Evolutionary conservation across 2,797 vertebrate species (phyloP).

Genomic region (Siniperca scherzeri): DNA sequence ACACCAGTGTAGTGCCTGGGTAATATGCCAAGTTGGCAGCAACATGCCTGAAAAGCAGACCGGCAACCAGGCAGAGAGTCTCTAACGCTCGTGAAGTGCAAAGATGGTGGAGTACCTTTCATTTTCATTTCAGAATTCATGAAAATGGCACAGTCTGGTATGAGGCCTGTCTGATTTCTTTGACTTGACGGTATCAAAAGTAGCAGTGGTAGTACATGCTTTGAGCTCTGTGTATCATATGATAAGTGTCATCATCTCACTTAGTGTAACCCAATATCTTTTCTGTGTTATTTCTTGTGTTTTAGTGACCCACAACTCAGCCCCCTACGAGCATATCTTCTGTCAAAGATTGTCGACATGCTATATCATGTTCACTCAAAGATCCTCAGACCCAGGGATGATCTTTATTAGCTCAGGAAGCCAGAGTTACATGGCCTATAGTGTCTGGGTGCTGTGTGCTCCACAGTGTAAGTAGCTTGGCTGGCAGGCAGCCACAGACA

Average conservation of each 20-base stretch:
- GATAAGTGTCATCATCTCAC: constrained; percentile 21
- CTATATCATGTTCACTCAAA: constrained; percentile 46
- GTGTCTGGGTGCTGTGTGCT: constrained; percentile 66
- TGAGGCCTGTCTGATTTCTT: constrained; percentile 44
- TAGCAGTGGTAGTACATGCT: neutral
- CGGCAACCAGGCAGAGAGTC: constrained; percentile 57
- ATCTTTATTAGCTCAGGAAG: constrained; percentile 70
- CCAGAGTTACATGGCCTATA: constrained; percentile 58
- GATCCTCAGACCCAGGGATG: constrained; percentile 50
- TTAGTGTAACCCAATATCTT: neutral
- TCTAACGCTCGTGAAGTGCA: constrained; percentile 57
- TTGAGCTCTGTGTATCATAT: constrained; percentile 27
- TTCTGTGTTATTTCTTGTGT: constrained; percentile 17
- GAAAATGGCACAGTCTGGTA: constrained; percentile 53
- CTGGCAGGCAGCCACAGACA: constrained; percentile 78
- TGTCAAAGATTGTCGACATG: constrained; percentile 36
- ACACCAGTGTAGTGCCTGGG: constrained; percentile 64
- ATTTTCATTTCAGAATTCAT: constrained; percentile 49
- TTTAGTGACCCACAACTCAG: constrained; percentile 24
- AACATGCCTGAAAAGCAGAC: constrained; percentile 54
- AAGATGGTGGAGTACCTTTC: constrained; percentile 56
- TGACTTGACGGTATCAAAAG: constrained; percentile 18
- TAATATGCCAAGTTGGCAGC: constrained; percentile 80
- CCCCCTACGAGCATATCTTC: constrained; percentile 20
- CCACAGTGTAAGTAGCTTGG: constrained; percentile 74